phyloP scores from a whole-genome alignment of 2,888 invertebrate species.

The Chironomus tentans region DNA sequence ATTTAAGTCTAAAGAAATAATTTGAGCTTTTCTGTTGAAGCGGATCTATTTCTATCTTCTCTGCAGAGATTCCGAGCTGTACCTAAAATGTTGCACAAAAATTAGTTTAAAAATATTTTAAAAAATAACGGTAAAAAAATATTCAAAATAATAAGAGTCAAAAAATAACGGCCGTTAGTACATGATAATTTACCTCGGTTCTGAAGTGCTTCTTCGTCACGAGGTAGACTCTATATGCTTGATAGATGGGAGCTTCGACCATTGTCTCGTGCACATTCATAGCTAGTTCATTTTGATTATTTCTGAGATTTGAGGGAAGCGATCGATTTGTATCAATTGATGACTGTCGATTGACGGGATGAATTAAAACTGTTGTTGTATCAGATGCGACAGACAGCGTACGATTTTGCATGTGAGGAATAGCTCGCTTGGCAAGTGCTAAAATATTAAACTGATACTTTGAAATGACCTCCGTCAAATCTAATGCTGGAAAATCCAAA shows the following conservation, averaged over 20 bases:
- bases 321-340: constrained; percentile 43
- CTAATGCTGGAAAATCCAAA: constrained; percentile 84
- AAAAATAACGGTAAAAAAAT: too few species aligned
- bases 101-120: too few species aligned
- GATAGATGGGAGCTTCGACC: constrained; percentile 80
- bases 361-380: constrained; percentile 38
- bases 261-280: constrained; percentile 66
- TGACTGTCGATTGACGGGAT: constrained; percentile 40
- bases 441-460: constrained; percentile 88
- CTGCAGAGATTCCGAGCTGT: constrained; percentile 78
- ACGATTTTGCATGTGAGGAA: constrained; percentile 35
- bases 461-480: constrained; percentile 76
- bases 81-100: constrained; percentile 40
- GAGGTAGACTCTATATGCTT: constrained; percentile 68
- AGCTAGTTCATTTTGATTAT: constrained; percentile 47
- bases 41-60: constrained; percentile 86
- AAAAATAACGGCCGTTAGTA: too few species aligned
- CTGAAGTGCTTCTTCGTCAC: constrained; percentile 72
- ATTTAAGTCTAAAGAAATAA: constrained; percentile 61
- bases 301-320: constrained; percentile 29
- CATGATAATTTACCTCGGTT: constrained; percentile 54
- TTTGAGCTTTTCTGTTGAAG: constrained; percentile 57
- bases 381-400: constrained; percentile 31
- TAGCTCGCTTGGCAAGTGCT: constrained; percentile 67
- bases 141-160: too few species aligned